Base-by-base conservation (phyloP, 1,140 invertebrate species). In the Ganaspis sp. region DNA sequence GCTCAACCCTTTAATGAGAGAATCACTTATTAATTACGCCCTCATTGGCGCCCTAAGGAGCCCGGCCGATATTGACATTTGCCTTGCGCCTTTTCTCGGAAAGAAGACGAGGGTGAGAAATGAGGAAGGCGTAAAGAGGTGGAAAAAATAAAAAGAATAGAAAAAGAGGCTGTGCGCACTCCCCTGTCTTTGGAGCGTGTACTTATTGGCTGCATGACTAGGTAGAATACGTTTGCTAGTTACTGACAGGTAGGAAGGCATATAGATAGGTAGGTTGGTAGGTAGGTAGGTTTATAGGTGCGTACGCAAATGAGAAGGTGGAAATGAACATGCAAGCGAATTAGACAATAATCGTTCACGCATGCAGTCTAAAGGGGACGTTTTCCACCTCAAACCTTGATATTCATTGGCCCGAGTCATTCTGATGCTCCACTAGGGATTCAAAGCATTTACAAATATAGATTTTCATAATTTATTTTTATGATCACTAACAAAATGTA, bases 171-270 rank as follows among this genome's bases (percentile, higher is more conserved):
- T 64, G 17, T 58, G 70, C 40, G 40, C 72, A 64, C 75, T 86
- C 90, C 90, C 90, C 89, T 90, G 74, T 87, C 88, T 89, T 80
- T 90, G 78, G 86, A 90, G 89, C 89, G 88, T 90, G 84, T 81
- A 75, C 85, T 88, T 86, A 90, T 90, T 85, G 86, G 83, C 78
- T 83, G 71, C 75, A 73, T 69, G 74, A 49, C 75, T 78, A 81
- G 77, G 82, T 83, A 54, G 21, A 54, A 74, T 49, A 64, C 78
- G 85, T 87, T 83, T 83, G 76, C 83, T 84, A 74, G 79, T 75
- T 77, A 79, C 26, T 45, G 15, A 53, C 58, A 76, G 73, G 71
- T 77, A 81, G 75, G 64, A 53, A 53, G 79, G 69, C 82, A 80
- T 83, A 83, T 86, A 83, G 79, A 84, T 84, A 89, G 88, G 84